Evolutionary conservation across 2,888 invertebrate species (phyloP).

Genomic region (Anarsia innoxiella): DNA sequence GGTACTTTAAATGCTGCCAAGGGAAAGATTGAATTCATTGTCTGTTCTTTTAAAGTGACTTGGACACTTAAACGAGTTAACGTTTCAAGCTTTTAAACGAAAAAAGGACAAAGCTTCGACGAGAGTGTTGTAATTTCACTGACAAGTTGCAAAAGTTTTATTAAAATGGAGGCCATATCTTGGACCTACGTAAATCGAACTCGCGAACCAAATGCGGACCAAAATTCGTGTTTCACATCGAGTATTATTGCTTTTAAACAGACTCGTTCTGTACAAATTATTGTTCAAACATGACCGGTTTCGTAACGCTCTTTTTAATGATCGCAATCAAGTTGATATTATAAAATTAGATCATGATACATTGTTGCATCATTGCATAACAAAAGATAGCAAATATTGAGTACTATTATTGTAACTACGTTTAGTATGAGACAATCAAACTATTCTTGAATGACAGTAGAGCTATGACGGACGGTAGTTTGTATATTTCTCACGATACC

Average conservation of each 20-base stretch:
- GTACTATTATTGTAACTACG: slow-evolving; percentile 7
- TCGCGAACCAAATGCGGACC: slow-evolving; percentile 1
- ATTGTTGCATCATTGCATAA: slow-evolving; percentile 10
- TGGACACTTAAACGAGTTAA: slow-evolving; percentile 35
- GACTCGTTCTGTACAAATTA: slow-evolving; percentile 4
- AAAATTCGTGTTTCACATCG: neutral
- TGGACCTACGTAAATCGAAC: slow-evolving; percentile 24
- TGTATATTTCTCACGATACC: too few relatives aligned
- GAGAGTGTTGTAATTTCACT: slow-evolving; percentile 31
- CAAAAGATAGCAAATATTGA: slow-evolving; percentile 11
- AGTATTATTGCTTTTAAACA: slow-evolving; percentile 6
- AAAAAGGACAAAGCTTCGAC: slow-evolving; percentile 25
- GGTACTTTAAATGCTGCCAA: slow-evolving; percentile 17
- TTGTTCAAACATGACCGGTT: slow-evolving; percentile 2
- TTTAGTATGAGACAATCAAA: too few relatives aligned
- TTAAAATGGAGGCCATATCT: slow-evolving; percentile 32
- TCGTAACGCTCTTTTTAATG: slow-evolving; percentile 10
- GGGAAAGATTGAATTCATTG: slow-evolving; percentile 40
- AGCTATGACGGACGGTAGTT: too few relatives aligned
- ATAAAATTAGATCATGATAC: slow-evolving; percentile 9
- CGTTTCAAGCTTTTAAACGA: slow-evolving; percentile 31
- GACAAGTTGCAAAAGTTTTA: slow-evolving; percentile 39
- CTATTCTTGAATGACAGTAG: too few relatives aligned
- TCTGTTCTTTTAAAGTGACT: slow-evolving; percentile 35
- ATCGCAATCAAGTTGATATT: slow-evolving; percentile 12